Conservation (phyloP, 1,140 invertebrate genomes). For the Scaptomyza hsui region DNA sequence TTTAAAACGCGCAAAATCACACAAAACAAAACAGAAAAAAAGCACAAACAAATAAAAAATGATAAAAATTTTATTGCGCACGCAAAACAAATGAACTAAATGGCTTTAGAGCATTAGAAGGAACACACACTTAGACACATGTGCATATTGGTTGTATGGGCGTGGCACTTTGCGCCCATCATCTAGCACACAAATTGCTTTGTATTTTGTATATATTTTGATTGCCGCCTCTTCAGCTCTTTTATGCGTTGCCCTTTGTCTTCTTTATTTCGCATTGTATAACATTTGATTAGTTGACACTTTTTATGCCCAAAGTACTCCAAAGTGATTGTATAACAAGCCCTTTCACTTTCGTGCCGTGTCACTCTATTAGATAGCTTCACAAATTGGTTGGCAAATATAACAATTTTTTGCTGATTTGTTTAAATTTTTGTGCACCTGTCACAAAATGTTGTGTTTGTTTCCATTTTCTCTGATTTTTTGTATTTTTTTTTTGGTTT, state of each 20-base stretch:
- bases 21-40: background rate
- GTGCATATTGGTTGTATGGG: slow-evolving; percentile 31
- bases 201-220: slow-evolving; percentile 50
- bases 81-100: slow-evolving; percentile 77
- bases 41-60: slow-evolving; percentile 71
- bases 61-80: slow-evolving; percentile 80
- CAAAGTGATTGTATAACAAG: slow-evolving; percentile 31
- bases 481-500: background rate
- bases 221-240: slow-evolving; percentile 45
- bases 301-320: slow-evolving; percentile 51
- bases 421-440: slow-evolving; percentile 10
- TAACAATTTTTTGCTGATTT: slow-evolving; percentile 3
- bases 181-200: slow-evolving; percentile 61
- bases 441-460: background rate
- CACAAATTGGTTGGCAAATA: slow-evolving; percentile 25
- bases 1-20: slow-evolving; percentile 39
- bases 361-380: slow-evolving; percentile 9
- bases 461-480: slow-evolving; percentile 1
- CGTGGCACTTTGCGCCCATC: slow-evolving; percentile 26
- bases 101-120: slow-evolving; percentile 68
- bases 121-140: background rate
- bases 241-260: slow-evolving; percentile 40
- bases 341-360: background rate
- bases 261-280: slow-evolving; percentile 30
- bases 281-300: slow-evolving; percentile 79